Percentiles rank a stretch among this genome's conserved stretches.
phyloP scores from a whole-genome alignment of 2,888 invertebrate species.

The Hypolimnas misippus region DNA sequence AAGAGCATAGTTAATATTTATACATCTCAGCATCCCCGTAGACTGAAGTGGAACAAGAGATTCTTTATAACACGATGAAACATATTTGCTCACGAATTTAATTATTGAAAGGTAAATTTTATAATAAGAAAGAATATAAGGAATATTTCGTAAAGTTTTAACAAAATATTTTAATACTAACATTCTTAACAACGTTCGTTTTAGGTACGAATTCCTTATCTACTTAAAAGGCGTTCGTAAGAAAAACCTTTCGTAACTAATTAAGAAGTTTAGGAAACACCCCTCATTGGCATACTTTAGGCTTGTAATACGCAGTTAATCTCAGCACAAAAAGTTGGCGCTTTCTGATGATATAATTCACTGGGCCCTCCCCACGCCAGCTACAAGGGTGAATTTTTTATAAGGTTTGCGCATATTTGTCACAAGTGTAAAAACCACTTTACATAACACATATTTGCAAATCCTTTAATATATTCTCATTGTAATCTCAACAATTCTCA shows the following conservation, averaged over 20 bases:
- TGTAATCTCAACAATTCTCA: conserved; percentile 3
- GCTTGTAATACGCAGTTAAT: conserved; percentile 78
- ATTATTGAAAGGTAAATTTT: not conserved
- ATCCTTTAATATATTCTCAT: not conserved
- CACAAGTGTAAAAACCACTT: conserved; percentile 51
- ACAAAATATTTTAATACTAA: conserved; percentile 26
- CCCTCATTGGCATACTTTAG: conserved; percentile 76
- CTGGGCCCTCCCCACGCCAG: conserved; percentile 61
- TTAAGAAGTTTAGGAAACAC: conserved; percentile 73
- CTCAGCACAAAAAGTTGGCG: conserved; percentile 73
- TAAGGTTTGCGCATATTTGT: conserved; percentile 67
- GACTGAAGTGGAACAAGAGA: not conserved
- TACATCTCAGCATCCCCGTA: not conserved
- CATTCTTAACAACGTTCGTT: conserved; percentile 22
- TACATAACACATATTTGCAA: conserved; percentile 6
- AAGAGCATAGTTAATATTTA: conserved; percentile 6
- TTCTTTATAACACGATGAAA: not conserved
- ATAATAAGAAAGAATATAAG: not conserved
- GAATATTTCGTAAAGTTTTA: conserved; percentile 23
- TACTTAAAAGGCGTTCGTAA: conserved; percentile 35
- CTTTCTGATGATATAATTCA: conserved; percentile 75
- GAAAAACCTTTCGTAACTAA: conserved; percentile 59
- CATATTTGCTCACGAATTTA: not conserved
- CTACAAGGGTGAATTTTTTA: conserved; percentile 76
- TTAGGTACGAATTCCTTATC: conserved; percentile 33